Conservation (phyloP, 2,113 vertebrate species). For the Ageneiosus marmoratus region DNA sequence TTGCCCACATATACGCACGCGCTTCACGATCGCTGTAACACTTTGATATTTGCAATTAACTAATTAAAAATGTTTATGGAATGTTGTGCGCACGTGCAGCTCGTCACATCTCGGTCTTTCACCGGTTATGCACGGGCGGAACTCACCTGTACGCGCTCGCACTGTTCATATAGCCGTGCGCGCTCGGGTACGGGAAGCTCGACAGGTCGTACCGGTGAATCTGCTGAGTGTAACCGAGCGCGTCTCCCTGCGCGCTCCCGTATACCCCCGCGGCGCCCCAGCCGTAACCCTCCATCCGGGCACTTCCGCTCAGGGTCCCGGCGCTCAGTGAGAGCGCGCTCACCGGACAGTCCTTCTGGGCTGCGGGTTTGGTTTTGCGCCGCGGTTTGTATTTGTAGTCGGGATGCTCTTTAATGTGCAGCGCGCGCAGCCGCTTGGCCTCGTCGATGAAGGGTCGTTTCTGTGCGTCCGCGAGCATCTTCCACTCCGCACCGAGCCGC, state of each 20-base stretch:
- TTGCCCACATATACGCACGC: too few species aligned
- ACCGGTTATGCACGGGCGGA: not conserved
- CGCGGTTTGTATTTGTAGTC: conserved; percentile 78
- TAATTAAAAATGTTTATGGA: too few species aligned
- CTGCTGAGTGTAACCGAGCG: conserved; percentile 58
- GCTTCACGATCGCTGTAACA: too few species aligned
- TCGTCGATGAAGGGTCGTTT: conserved; percentile 78
- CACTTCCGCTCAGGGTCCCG: conserved; percentile 40
- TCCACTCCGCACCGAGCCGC: conserved; percentile 75
- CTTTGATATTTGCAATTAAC: too few species aligned
- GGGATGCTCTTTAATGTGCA: conserved; percentile 73
- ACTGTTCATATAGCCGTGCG: conserved; percentile 58
- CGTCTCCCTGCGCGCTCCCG: conserved; percentile 54
- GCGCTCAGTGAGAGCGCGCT: conserved; percentile 40
- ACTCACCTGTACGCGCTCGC: conserved; percentile 60
- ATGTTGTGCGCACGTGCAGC: too few species aligned
- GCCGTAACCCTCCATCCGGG: conserved; percentile 57
- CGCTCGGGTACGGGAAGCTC: conserved; percentile 44
- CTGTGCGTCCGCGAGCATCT: conserved; percentile 70
- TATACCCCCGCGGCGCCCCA: conserved; percentile 57
- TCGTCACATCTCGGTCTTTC: not conserved
- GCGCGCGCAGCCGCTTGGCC: conserved; percentile 71
- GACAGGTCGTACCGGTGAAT: conserved; percentile 58
- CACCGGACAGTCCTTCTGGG: conserved; percentile 47
- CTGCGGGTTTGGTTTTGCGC: conserved; percentile 65